Evolutionary conservation across 2,888 invertebrate species (phyloP).

Genomic region (Stenichneumon culpator): DNA sequence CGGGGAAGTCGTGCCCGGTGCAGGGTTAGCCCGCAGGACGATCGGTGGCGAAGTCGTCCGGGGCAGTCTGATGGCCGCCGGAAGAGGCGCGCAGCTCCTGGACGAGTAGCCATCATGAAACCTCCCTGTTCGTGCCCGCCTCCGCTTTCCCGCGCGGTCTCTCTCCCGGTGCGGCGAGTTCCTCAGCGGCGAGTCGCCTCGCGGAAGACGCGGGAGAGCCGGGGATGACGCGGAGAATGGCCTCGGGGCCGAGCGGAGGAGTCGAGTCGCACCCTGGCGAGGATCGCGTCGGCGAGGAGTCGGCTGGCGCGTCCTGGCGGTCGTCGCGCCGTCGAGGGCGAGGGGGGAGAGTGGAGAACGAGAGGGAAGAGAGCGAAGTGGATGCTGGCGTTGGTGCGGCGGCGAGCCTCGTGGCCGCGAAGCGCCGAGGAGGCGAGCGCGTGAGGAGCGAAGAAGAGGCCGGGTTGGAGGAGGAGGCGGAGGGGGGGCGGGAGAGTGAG

Average conservation of each 20-base stretch:
- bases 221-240: too few relatives aligned
- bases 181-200: not conserved
- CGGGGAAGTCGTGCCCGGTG: not conserved
- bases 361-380: slow-evolving; percentile 43
- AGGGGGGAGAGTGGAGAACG: slow-evolving; percentile 16
- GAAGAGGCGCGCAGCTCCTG: slow-evolving; percentile 50
- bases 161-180: not conserved
- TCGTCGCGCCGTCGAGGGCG: too few relatives aligned
- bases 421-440: slow-evolving; percentile 58
- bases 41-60: slow-evolving; percentile 52
- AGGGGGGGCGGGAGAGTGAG: slow-evolving; percentile 38
- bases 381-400: slow-evolving; percentile 48
- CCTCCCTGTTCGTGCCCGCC: slow-evolving; percentile 61
- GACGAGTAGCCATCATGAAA: slow-evolving; percentile 64
- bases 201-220: too few relatives aligned
- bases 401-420: slow-evolving; percentile 51
- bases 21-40: slow-evolving; percentile 42
- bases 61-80: slow-evolving; percentile 64
- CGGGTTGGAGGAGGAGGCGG: slow-evolving; percentile 47
- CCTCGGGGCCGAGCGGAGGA: too few relatives aligned
- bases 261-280: too few relatives aligned
- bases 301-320: too few relatives aligned
- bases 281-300: too few relatives aligned
- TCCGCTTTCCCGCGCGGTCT: not conserved
- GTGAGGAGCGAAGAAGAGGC: slow-evolving; percentile 65